Evolutionary conservation across 2,113 vertebrate species (phyloP).

Genomic region (Sylvilagus bachmani): DNA sequence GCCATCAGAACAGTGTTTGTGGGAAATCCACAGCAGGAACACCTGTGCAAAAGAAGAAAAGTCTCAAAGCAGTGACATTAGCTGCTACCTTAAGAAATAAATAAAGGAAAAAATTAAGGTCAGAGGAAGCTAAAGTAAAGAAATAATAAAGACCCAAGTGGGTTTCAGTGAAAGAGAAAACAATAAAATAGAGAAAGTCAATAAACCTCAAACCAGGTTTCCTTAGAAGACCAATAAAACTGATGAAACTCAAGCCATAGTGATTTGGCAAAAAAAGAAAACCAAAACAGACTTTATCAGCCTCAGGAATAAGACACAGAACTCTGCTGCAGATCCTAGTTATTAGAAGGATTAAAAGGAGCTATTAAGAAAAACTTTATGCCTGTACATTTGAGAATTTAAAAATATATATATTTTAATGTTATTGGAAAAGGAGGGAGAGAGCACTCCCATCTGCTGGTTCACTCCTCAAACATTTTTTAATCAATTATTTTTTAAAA

Average conservation of each 20-base stretch:
- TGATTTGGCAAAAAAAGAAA: not conserved
- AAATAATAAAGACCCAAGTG: not conserved
- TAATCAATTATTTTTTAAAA: too few species aligned
- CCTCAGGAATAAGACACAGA: not conserved
- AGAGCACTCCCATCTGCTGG: too few species aligned
- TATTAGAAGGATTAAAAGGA: not conserved
- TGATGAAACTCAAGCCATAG: not conserved
- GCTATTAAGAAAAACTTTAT: not conserved
- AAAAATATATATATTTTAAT: too few species aligned
- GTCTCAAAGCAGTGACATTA: not conserved
- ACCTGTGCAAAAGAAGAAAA: not conserved
- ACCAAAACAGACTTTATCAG: not conserved
- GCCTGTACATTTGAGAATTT: not conserved
- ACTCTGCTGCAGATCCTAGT: not conserved
- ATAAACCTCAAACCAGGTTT: not conserved
- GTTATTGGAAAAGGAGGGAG: too few species aligned
- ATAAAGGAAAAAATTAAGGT: not conserved
- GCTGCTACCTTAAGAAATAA: not conserved
- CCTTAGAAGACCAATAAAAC: not conserved
- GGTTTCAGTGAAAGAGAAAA: not conserved
- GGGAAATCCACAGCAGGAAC: not conserved
- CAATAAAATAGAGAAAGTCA: not conserved
- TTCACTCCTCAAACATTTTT: too few species aligned
- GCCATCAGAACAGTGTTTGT: not conserved
- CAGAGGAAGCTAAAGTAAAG: not conserved